A percentile compares a stretch with the other conserved stretches of the same genome.
Evolutionary conservation across 2,113 vertebrate genomes (phyloP).

Genomic region (Hypomesus transpacificus): DNA sequence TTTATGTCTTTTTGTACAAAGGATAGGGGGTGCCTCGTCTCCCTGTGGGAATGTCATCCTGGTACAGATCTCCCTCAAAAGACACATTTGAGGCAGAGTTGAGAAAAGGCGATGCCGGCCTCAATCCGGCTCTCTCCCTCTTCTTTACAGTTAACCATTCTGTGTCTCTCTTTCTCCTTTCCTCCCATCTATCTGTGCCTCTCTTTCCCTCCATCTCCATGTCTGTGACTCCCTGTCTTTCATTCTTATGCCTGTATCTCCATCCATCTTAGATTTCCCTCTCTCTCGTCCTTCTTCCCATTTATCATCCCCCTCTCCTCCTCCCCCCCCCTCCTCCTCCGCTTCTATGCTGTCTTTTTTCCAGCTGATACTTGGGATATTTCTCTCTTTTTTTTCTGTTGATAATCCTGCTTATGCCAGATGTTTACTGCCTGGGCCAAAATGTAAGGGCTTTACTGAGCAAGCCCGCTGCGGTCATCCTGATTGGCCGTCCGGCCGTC

Average conservation of each 20-base stretch:
- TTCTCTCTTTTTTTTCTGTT: background rate
- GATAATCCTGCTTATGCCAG: slow-evolving; percentile 61
- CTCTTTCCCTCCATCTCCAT: background rate
- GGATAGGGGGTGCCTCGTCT: background rate
- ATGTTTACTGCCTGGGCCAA: slow-evolving; percentile 58
- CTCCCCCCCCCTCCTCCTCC: background rate
- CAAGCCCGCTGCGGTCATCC: slow-evolving; percentile 22
- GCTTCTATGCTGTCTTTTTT: background rate
- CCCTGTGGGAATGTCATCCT: background rate
- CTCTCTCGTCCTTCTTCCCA: background rate
- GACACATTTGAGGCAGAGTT: slow-evolving; percentile 14
- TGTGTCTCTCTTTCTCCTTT: background rate
- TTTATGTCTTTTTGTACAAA: background rate
- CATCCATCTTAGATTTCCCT: background rate
- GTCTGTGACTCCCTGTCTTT: background rate
- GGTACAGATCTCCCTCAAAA: slow-evolving; percentile 28
- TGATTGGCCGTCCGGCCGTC: slow-evolving; percentile 38
- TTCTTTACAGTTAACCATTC: background rate
- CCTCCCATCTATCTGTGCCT: background rate
- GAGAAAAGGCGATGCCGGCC: slow-evolving; percentile 1
- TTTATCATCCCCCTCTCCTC: background rate
- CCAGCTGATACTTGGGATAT: background rate
- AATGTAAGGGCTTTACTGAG: slow-evolving; percentile 34
- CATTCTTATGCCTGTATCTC: slow-evolving; percentile 1
- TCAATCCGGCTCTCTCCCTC: background rate